A percentile compares a stretch with the other conserved stretches of the same genome.
Conservation (phyloP, 2,113 vertebrate species). For the Struthio camelus region DNA sequence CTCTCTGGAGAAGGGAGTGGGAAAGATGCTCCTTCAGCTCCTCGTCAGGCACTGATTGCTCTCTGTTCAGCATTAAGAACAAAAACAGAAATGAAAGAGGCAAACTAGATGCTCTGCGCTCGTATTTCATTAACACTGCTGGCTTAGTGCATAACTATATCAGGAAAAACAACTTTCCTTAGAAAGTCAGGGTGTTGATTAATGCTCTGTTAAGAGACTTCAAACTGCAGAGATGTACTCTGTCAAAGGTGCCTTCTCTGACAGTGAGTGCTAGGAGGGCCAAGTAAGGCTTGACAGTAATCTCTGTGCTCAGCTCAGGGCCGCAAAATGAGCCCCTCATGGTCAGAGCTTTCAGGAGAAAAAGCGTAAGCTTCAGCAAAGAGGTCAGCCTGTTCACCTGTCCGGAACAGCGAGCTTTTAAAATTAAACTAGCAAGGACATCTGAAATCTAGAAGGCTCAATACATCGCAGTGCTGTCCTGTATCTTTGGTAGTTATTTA, state of each 20-base stretch:
- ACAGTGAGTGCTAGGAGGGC: neutral
- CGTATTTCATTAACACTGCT: constrained; percentile 43
- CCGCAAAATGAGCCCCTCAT: neutral
- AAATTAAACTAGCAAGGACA: constrained; percentile 10
- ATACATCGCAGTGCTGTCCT: neutral
- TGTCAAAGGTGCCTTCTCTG: constrained; percentile 11
- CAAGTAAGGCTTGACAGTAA: neutral
- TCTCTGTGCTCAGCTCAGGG: neutral
- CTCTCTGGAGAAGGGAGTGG: constrained; percentile 53
- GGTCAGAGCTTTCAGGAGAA: constrained; percentile 5
- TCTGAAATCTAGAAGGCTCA: neutral
- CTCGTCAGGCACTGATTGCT: constrained; percentile 34
- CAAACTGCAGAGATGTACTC: neutral
- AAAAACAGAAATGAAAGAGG: constrained; percentile 34
- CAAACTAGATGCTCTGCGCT: constrained; percentile 10
- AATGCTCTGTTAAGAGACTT: constrained; percentile 39
- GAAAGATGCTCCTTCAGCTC: constrained; percentile 29
- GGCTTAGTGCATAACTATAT: constrained; percentile 34
- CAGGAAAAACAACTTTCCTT: constrained; percentile 20
- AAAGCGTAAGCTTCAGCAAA: neutral
- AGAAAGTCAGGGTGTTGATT: constrained; percentile 38
- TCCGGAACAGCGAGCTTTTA: neutral
- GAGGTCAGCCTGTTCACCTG: neutral
- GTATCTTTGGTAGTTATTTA: neutral
- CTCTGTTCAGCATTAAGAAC: constrained; percentile 29